phyloP scores from a whole-genome alignment of 2,888 invertebrate species.

The Cephonodes hylas region DNA sequence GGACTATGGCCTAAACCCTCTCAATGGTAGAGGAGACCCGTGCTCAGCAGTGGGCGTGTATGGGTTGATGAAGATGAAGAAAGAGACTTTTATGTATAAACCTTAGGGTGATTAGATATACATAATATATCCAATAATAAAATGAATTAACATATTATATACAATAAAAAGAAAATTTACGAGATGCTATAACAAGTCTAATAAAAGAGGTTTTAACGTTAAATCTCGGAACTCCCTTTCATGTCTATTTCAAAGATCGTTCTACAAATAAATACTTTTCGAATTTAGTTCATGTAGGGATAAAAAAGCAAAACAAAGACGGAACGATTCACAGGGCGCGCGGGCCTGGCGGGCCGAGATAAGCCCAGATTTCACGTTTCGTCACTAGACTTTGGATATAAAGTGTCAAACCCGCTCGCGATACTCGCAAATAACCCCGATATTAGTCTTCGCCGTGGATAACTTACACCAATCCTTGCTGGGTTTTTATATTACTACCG shows the following conservation, averaged over 20 bases:
- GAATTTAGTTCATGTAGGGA: too few species aligned
- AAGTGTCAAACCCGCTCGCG: background rate
- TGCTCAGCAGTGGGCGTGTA: too few species aligned
- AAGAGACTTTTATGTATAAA: too few species aligned
- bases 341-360: background rate
- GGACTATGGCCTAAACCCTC: too few species aligned
- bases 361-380: slow-evolving; percentile 3
- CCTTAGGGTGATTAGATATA: too few species aligned
- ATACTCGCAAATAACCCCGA: background rate
- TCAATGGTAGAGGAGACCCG: too few species aligned
- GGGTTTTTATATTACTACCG: background rate
- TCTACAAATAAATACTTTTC: background rate
- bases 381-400: background rate
- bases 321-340: background rate
- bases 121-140: too few species aligned
- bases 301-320: background rate
- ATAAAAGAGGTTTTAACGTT: background rate
- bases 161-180: too few species aligned
- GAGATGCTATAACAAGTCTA: too few species aligned
- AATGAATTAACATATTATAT: too few species aligned
- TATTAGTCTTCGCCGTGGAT: background rate
- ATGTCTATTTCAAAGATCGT: background rate
- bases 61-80: too few species aligned
- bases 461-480: background rate
- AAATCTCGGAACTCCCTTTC: background rate